Evolutionary conservation across 2,797 vertebrate genomes (phyloP).

Genomic region (Oreochromis mossambicus): DNA sequence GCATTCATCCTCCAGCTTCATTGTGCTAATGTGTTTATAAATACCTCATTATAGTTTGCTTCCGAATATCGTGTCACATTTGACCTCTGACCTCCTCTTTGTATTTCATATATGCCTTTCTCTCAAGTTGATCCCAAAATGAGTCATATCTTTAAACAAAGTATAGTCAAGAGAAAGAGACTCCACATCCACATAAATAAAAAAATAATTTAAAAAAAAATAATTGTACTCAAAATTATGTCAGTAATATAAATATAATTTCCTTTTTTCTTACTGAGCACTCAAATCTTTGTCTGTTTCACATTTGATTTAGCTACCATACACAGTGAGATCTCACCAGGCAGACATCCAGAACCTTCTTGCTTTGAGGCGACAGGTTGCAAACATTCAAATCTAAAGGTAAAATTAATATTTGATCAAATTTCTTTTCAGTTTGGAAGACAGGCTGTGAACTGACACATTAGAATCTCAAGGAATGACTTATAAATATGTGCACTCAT

Average conservation of each 20-base stretch:
- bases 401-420: background rate
- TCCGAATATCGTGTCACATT: background rate
- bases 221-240: background rate
- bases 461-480: background rate
- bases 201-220: rapidly evolving
- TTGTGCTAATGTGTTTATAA: background rate
- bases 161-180: background rate
- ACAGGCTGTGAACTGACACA: background rate
- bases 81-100: background rate
- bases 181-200: rapidly evolving
- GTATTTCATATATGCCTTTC: background rate
- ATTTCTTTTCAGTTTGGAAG: background rate
- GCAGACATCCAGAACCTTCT: background rate
- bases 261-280: background rate
- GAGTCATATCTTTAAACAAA: background rate
- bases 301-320: background rate
- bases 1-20: background rate
- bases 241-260: background rate
- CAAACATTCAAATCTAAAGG: background rate
- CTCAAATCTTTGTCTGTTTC: background rate
- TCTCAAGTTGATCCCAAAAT: background rate
- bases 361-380: background rate
- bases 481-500: background rate
- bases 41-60: background rate
- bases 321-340: background rate